Percentiles rank a stretch among this genome's conserved stretches.
Conservation (phyloP, 2,888 invertebrate species). For the Smittia aterrima region DNA sequence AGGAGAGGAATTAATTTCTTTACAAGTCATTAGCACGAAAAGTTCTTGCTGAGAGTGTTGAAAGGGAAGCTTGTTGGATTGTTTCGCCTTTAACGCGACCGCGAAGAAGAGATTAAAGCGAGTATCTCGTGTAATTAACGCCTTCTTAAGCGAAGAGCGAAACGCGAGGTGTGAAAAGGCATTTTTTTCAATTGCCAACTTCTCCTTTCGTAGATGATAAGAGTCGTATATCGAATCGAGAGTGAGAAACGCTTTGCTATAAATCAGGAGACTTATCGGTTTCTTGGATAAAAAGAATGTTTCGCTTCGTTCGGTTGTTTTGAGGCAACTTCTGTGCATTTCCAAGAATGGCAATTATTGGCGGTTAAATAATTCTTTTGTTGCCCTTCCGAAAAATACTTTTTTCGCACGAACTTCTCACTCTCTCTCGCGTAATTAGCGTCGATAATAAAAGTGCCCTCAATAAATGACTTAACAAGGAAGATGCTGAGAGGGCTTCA, state of each 20-base stretch:
- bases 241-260: background rate
- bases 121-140: constrained; percentile 39
- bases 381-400: background rate
- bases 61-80: background rate
- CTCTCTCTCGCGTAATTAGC: background rate
- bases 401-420: no score
- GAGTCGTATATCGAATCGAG: background rate
- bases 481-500: constrained; percentile 7
- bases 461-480: constrained; percentile 1
- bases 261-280: constrained; percentile 3
- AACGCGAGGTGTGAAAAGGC: constrained; percentile 25
- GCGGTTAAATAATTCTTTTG: background rate
- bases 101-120: constrained; percentile 1
- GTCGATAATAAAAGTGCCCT: background rate
- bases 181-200: constrained; percentile 34
- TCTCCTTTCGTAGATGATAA: constrained; percentile 30
- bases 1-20: background rate
- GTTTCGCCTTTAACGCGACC: background rate
- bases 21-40: constrained; percentile 3
- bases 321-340: constrained; percentile 16
- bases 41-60: background rate
- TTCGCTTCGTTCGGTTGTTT: background rate
- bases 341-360: constrained; percentile 1
- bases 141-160: constrained; percentile 26
- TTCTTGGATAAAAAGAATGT: background rate